Base-by-base conservation (phyloP, 2,888 invertebrate species). In the Anorthoa munda region DNA sequence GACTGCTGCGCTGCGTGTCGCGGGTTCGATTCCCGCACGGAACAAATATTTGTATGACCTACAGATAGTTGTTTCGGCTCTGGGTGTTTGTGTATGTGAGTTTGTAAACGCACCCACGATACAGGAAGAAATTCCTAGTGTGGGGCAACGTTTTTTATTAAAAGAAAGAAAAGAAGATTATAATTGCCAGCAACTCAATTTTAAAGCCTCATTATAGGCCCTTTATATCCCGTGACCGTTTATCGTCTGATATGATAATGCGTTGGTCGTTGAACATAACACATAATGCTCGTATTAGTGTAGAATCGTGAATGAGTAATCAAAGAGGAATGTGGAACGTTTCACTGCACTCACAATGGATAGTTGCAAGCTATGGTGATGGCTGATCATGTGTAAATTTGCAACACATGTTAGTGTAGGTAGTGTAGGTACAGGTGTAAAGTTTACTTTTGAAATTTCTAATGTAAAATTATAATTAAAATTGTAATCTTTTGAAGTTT, bases 221-320 rank as follows among this genome's bases (percentile, higher is more conserved):
- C 23, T 26, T 51, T 18, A 26, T 15, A 13, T 53, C 26, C 68
- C 48, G 18, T 76, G 59, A 59, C 21, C 58, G 48, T 75, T 50
- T 50, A 31, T 69, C 48, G 9, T 64, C 17, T 63, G 50, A 53
- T 72, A 72, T 56, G 50, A 46, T 77, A 72, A 78, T 67, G 68
- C 31, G 63, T 73, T 77, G 68, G 65, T 60, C 31, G 63, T 73
- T 77, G 71, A 70, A 68, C 59, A 63, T 66, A 55, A 70, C 68
- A 74, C 61, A 55, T 75, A 74, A 82, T 75, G 59, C 72, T 74
- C 71, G 48, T 60, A 70, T 70, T 69, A 77, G 66, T 46, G 66
- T 68, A 61, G 70, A 78, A 86, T 87, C 80, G 87, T 88, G 90
- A 89, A 86, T 88, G 88, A 90, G 66, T 86, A 87, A 87, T 91